Evolutionary conservation across 2,888 invertebrate species (phyloP).

Genomic region (Epirrhoe alternata): DNA sequence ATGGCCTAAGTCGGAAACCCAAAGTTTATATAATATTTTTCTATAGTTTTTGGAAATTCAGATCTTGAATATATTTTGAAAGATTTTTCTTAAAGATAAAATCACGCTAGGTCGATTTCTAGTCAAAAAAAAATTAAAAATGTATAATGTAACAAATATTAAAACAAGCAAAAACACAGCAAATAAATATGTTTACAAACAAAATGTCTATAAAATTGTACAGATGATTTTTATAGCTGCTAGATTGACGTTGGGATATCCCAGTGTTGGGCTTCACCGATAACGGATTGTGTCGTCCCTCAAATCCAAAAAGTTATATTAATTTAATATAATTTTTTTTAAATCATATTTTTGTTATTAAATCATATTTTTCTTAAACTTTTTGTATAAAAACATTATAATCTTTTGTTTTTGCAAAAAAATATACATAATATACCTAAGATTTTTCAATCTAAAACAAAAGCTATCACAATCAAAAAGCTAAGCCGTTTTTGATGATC

Average conservation of each 20-base stretch:
- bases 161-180: conserved; percentile 17
- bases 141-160: conserved; percentile 9
- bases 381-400: no score
- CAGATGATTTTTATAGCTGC: conserved; percentile 27
- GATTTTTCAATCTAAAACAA: no score
- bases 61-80: conserved; percentile 20
- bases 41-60: conserved; percentile 18
- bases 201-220: conserved; percentile 38
- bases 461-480: not conserved
- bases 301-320: conserved; percentile 4
- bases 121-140: conserved; percentile 28
- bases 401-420: no score
- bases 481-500: not conserved
- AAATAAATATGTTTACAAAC: conserved; percentile 16
- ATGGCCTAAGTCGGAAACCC: conserved; percentile 32
- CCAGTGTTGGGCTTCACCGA: conserved; percentile 39
- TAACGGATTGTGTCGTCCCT: conserved; percentile 23
- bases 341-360: no score
- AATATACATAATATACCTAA: no score
- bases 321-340: not conserved
- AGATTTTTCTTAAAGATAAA: conserved; percentile 25
- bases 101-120: conserved; percentile 30
- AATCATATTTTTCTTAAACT: no score
- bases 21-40: conserved; percentile 26
- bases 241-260: conserved; percentile 24